A percentile compares a stretch with the other conserved stretches of the same genome.
phyloP scores from a whole-genome alignment of 2,797 vertebrate species.

The Channa striata region DNA sequence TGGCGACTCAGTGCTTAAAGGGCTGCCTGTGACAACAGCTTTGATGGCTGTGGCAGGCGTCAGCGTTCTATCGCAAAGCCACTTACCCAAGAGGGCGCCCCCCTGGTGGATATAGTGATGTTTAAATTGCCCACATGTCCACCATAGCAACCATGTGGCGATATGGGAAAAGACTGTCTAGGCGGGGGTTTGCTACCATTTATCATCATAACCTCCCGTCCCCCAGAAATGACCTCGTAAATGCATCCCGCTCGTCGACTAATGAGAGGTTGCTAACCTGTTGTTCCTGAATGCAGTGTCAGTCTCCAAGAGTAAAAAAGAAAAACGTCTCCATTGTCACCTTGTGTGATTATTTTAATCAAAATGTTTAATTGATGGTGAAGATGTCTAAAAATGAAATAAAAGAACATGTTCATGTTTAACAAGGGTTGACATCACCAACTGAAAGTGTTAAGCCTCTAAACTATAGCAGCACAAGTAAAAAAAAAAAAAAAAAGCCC shows the following conservation, averaged over 20 bases:
- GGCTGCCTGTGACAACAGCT: slow-evolving; percentile 79
- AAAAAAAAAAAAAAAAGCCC: slow-evolving; percentile 28
- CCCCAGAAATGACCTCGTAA: slow-evolving; percentile 75
- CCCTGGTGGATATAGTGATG: slow-evolving; percentile 79
- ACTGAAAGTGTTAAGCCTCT: slow-evolving; percentile 14
- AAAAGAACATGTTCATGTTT: slow-evolving; percentile 31
- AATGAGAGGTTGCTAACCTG: slow-evolving; percentile 81
- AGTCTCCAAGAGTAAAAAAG: slow-evolving; percentile 52
- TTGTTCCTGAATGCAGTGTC: slow-evolving; percentile 71
- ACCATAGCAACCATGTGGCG: slow-evolving; percentile 72
- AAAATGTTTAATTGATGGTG: slow-evolving; percentile 26
- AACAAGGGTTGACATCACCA: slow-evolving; percentile 4
- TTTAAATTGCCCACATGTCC: slow-evolving; percentile 83
- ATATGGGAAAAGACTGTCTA: slow-evolving; percentile 66
- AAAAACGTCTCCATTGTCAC: slow-evolving; percentile 53
- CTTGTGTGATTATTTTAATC: slow-evolving; percentile 34
- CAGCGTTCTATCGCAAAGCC: slow-evolving; percentile 86
- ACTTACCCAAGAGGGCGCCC: slow-evolving; percentile 83
- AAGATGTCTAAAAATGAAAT: slow-evolving; percentile 4
- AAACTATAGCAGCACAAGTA: slow-evolving; percentile 8
- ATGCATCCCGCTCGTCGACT: slow-evolving; percentile 71
- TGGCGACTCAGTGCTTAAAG: slow-evolving; percentile 81
- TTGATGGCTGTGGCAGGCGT: slow-evolving; percentile 84
- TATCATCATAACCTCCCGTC: slow-evolving; percentile 79
- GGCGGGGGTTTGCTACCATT: slow-evolving; percentile 78